Base-by-base conservation (phyloP, 1,140 invertebrate species). In the Heterodera schachtii region DNA sequence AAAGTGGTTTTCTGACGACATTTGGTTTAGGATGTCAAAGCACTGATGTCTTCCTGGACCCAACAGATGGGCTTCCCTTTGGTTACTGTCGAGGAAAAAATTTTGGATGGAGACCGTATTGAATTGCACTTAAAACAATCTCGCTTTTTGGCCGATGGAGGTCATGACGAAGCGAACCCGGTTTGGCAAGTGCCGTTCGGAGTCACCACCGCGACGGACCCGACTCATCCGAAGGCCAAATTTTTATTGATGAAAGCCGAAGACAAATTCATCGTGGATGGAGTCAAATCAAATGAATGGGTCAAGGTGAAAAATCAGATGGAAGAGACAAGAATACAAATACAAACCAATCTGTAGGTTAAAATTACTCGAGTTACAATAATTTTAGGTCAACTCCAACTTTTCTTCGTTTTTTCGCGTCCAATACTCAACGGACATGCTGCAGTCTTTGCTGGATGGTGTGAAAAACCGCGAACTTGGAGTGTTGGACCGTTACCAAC, bases 1-100 rank as follows among this genome's bases (percentile, higher is more conserved):
- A 31, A 31, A 31, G 1, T 31, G 31, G 31, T 69, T 52, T 16
- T 64, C n/a, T n/a, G n/a, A n/a, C n/a, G n/a, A 75, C n/a, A 57
- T 43, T 9, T 75, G 21, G 49, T 82, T 57, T 66, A 83, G 90
- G 94, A 95, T n/a, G 94, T 99, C 0, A 93, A 92, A 6, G 92
- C 93, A 52, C 93, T 99, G 0, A 99, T 99, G 97, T 94, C 94
- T 1, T 94, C 94, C 16, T 98, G 96, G 96, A 98, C 95, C 0
- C 92, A 92, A 86, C 95, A 97, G 90, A 95, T 95, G 93, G 96
- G 96, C 44, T 98, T 95, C 88, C 95, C 95, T 9, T 91, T 93
- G 1, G 88, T 94, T 0, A 90, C 88, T 64, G 92, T 92, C 5
- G 69, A 75, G 70, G 77, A 78, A 19, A 49, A 85, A 16, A 43